Percentiles rank a stretch among this genome's conserved stretches.
Conservation (phyloP, 1,140 invertebrate genomes). For the Teleogryllus occipitalis region DNA sequence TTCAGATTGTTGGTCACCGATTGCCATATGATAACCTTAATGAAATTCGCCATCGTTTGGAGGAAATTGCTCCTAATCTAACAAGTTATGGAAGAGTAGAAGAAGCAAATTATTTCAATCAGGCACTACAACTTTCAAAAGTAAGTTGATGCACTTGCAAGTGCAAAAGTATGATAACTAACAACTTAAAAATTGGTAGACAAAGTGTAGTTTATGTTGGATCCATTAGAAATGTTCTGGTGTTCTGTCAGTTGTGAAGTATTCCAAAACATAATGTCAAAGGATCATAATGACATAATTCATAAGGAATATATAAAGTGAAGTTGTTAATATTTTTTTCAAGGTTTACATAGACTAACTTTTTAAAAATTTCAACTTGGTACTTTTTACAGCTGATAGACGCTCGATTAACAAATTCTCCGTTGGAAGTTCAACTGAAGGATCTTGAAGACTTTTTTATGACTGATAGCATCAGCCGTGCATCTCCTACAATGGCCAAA, state of each 20-base stretch:
- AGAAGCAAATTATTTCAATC: conserved; percentile 65
- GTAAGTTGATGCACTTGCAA: conserved; percentile 37
- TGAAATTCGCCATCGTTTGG: conserved; percentile 74
- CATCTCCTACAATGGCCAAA: conserved; percentile 98
- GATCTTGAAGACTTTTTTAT: conserved; percentile 93
- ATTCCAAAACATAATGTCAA: no score
- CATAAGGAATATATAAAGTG: no score
- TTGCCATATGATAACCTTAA: conserved; percentile 86
- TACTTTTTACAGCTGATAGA: conserved; percentile 41
- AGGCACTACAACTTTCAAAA: conserved; percentile 58
- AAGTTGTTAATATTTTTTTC: no score
- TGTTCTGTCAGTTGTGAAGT: no score
- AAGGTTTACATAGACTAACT: no score
- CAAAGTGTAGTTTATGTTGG: no score
- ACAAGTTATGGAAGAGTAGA: conserved; percentile 75
- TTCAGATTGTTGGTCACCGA: conserved; percentile 64
- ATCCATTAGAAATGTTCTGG: no score
- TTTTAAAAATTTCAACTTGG: no score
- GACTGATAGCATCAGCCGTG: conserved; percentile 91
- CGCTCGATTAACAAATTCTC: conserved; percentile 44
- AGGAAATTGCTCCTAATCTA: conserved; percentile 82
- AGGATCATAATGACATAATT: no score
- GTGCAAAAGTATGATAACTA: no score
- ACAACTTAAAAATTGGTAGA: no score
- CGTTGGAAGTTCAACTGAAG: conserved; percentile 69